Conservation (phyloP, 2,797 vertebrate genomes). For the Cichlasoma orientale region DNA sequence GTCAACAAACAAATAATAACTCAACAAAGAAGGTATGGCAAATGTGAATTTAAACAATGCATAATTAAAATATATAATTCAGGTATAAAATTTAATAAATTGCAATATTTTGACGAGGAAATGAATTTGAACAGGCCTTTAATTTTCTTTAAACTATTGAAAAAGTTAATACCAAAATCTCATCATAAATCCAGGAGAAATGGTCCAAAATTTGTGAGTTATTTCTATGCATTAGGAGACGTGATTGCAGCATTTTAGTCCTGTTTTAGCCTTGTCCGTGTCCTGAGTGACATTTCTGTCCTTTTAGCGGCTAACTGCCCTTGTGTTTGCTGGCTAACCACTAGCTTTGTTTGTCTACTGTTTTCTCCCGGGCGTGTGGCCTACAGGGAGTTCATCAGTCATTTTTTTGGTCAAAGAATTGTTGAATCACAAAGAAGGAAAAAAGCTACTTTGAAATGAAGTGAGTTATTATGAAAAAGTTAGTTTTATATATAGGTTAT, state of each 20-base stretch:
- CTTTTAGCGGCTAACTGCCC: not conserved
- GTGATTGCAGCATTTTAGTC: conserved; percentile 11
- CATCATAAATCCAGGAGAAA: not conserved
- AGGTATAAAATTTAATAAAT: not conserved
- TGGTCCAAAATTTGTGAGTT: not conserved
- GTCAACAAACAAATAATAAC: not conserved
- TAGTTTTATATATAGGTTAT: not conserved
- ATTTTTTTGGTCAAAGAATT: not conserved
- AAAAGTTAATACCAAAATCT: not conserved
- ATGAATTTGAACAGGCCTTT: not conserved
- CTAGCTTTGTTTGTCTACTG: not conserved
- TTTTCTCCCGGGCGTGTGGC: not conserved
- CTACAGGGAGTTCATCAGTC: not conserved
- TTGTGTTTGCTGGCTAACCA: not conserved
- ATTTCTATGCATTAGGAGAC: conserved; percentile 7
- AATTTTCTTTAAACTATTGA: not conserved
- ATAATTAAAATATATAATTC: not conserved
- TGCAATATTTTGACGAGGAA: not conserved
- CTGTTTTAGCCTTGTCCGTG: not conserved
- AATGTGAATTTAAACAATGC: not conserved
- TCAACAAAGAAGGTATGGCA: not conserved
- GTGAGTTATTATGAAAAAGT: not conserved
- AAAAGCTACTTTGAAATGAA: not conserved
- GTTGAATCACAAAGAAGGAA: not conserved
- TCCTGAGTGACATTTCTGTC: not conserved